A percentile compares a stretch with the other conserved stretches of the same genome.
Conservation (phyloP, 2,888 invertebrate species). For the Parthenolecanium corni region DNA sequence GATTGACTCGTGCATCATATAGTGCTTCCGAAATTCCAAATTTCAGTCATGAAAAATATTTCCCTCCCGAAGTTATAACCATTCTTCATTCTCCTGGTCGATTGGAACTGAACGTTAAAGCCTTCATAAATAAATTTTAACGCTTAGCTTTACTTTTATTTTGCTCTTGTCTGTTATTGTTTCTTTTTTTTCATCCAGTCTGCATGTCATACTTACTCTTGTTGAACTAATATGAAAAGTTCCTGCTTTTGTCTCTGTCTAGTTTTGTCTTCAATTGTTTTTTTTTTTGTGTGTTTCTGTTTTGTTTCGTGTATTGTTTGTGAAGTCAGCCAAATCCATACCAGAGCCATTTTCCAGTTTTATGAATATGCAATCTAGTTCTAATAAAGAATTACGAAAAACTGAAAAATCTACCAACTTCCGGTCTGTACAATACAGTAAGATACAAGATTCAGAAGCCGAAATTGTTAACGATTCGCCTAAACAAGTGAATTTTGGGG, state of each 20-base stretch:
- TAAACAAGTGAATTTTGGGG: constrained; percentile 22
- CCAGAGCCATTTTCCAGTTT: constrained; percentile 21
- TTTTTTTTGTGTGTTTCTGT: constrained; percentile 3
- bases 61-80: too few species aligned
- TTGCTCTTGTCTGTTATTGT: not conserved
- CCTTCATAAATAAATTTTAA: too few species aligned
- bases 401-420: constrained; percentile 14
- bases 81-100: too few species aligned
- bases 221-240: constrained; percentile 10
- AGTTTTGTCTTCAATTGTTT: not conserved
- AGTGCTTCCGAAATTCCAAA: too few species aligned
- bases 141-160: not conserved
- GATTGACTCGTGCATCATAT: too few species aligned
- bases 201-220: constrained; percentile 6
- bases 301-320: constrained; percentile 23
- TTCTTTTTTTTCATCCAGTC: not conserved
- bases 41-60: too few species aligned
- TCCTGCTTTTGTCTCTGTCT: constrained; percentile 6
- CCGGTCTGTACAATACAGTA: constrained; percentile 26
- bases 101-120: too few species aligned
- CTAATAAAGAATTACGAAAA: constrained; percentile 18
- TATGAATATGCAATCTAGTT: constrained; percentile 8
- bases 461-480: constrained; percentile 6
- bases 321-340: constrained; percentile 26
- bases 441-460: constrained; percentile 21